phyloP scores from a whole-genome alignment of 1,140 invertebrate genomes.

The Leptinotarsa defecta region DNA sequence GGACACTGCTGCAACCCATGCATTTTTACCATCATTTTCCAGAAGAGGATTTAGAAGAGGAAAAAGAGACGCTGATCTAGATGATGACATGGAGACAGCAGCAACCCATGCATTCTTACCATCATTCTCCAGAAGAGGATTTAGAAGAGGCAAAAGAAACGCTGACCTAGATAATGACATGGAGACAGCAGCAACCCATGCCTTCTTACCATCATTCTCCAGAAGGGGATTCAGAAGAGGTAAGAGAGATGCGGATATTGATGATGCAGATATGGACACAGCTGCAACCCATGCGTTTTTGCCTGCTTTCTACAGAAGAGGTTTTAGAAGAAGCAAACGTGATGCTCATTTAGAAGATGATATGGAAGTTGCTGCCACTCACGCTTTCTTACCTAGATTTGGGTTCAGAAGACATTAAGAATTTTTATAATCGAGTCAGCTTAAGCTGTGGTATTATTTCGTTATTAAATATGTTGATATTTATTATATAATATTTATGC shows the following conservation, averaged over 20 bases:
- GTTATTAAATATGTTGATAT: too few relatives aligned
- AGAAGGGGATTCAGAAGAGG: neutral
- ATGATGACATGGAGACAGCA: neutral
- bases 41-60: neutral
- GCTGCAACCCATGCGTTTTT: neutral
- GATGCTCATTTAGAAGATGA: conserved; percentile 12
- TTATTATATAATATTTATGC: neutral
- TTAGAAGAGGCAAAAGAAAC: neutral
- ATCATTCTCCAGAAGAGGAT: neutral
- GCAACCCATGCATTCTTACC: neutral
- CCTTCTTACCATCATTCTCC: neutral
- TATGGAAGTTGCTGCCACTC: neutral
- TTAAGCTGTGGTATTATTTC: too few relatives aligned
- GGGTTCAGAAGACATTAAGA: neutral
- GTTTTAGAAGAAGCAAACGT: neutral
- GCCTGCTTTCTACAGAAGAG: neutral
- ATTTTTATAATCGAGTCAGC: too few relatives aligned
- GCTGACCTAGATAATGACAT: conserved; percentile 19
- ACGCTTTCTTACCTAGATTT: neutral
- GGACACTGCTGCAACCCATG: neutral
- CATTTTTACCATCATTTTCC: neutral
- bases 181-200: neutral
- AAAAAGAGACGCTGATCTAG: neutral
- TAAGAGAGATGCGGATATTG: neutral
- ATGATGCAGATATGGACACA: neutral